Evolutionary conservation across 1,140 invertebrate genomes (phyloP).

Genomic region (Drosophila truncata): DNA sequence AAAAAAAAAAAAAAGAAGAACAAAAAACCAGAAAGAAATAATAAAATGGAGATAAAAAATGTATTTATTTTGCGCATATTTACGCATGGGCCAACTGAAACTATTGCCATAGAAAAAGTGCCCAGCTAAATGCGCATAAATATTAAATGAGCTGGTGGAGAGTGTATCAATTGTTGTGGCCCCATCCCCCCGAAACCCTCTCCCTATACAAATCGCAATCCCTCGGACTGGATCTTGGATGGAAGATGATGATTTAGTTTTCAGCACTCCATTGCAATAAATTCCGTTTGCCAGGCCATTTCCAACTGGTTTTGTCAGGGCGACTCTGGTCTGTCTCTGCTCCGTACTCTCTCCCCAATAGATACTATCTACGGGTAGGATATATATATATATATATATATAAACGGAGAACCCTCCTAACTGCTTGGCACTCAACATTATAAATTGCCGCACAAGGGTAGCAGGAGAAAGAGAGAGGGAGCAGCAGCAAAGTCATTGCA

Average conservation of each 20-base stretch:
- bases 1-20: conserved; percentile 16
- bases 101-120: conserved; percentile 47
- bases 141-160: conserved; percentile 65
- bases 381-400: conserved; percentile 13
- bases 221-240: conserved; percentile 31
- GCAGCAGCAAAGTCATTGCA: conserved; percentile 47
- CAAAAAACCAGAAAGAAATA: conserved; percentile 27
- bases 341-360: conserved; percentile 8
- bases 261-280: conserved; percentile 71
- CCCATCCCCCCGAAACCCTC: not conserved
- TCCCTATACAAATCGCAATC: conserved; percentile 5
- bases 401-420: conserved; percentile 32
- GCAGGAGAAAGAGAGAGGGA: not conserved
- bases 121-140: conserved; percentile 66
- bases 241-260: conserved; percentile 68
- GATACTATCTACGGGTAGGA: conserved; percentile 10
- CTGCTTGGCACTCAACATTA: conserved; percentile 66
- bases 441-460: conserved; percentile 51
- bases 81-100: conserved; percentile 60
- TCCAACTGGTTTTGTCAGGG: conserved; percentile 63
- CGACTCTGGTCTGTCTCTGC: conserved; percentile 53
- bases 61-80: conserved; percentile 68
- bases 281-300: conserved; percentile 67
- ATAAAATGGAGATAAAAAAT: conserved; percentile 53
- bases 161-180: conserved; percentile 60